These are phyloP conservation scores for Neodiprion lecontei DNA, from an alignment of 1,140 invertebrate species.

Conservation along the genomic window DNA sequence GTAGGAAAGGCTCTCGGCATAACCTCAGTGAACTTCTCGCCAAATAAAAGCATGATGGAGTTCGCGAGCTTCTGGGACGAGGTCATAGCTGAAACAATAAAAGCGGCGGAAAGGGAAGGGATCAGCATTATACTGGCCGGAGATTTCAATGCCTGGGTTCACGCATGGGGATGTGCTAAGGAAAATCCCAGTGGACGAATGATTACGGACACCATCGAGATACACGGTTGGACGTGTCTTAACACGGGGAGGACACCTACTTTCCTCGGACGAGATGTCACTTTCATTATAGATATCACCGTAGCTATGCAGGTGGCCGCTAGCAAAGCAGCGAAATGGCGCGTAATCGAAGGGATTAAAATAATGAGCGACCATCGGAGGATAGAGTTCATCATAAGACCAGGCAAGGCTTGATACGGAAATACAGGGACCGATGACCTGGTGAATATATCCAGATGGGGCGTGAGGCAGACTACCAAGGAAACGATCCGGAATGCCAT, in stretches of 20 bases:
- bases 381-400: neutral
- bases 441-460: neutral
- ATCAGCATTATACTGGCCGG: conserved; percentile 30
- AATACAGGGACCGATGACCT: neutral
- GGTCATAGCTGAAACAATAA: neutral
- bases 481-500: conserved; percentile 23
- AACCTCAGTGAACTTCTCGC: neutral
- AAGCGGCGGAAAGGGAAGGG: neutral
- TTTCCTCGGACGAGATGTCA: conserved; percentile 28
- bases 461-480: conserved; percentile 12
- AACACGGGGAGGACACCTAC: neutral
- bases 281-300: conserved; percentile 34
- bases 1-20: neutral
- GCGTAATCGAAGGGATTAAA: conserved; percentile 18
- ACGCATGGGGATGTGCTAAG: conserved; percentile 27
- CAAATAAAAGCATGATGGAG: neutral
- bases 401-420: too few species aligned
- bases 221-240: neutral
- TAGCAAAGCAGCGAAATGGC: conserved; percentile 19
- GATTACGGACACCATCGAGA: neutral
- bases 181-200: neutral
- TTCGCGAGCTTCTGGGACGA: neutral
- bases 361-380: conserved; percentile 27
- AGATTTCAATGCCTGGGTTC: conserved; percentile 37
- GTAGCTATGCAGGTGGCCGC: conserved; percentile 25